These are phyloP conservation scores for Lycia hirtaria DNA, from an alignment of 2,888 invertebrate species.

Conservation along the genomic window DNA sequence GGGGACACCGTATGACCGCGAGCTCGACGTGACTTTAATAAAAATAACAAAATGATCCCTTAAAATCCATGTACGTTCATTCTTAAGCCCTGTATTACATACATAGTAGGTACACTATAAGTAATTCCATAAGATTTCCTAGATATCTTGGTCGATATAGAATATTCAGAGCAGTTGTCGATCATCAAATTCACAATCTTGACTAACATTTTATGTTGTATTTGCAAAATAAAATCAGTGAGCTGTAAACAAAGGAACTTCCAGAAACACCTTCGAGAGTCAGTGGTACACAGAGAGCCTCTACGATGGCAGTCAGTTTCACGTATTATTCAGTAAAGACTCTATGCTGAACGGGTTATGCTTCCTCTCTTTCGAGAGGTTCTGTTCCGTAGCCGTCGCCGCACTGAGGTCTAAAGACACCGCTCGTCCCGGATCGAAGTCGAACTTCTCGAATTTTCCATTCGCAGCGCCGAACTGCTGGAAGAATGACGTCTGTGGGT, in stretches of 20 bases:
- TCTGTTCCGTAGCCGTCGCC: constrained; percentile 73
- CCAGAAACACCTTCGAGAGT: constrained; percentile 57
- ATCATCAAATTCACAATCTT: neutral
- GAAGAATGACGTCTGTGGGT: constrained; percentile 78
- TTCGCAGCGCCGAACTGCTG: constrained; percentile 72
- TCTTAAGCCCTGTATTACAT: no score
- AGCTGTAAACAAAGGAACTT: constrained; percentile 69
- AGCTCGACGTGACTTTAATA: no score
- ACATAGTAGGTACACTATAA: no score
- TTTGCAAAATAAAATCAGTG: constrained; percentile 1
- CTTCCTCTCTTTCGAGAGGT: constrained; percentile 85
- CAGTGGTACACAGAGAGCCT: constrained; percentile 67
- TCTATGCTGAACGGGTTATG: constrained; percentile 96
- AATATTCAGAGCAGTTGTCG: no score
- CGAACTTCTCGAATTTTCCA: constrained; percentile 78
- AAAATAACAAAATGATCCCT: no score
- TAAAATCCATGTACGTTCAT: no score
- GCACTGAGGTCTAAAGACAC: constrained; percentile 81
- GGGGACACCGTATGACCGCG: no score
- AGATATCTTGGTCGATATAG: no score
- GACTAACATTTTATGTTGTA: neutral
- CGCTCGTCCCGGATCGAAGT: constrained; percentile 80
- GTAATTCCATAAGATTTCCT: no score
- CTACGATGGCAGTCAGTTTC: constrained; percentile 75
- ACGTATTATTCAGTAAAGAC: constrained; percentile 91